Conservation (phyloP, 1,140 invertebrate species). For the Leptinotarsa lineolata region DNA sequence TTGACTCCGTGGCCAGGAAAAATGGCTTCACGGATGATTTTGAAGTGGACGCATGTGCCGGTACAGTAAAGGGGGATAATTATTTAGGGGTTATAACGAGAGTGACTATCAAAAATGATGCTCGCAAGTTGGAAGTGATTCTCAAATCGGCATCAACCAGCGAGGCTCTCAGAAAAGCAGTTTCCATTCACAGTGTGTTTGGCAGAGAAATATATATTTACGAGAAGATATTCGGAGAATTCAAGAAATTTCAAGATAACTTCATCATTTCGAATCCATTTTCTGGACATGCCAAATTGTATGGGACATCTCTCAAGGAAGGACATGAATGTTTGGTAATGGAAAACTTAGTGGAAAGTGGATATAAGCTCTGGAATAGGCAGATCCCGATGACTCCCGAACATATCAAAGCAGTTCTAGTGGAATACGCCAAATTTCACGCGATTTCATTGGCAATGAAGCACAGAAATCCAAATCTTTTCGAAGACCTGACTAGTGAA, state of each 20-base stretch:
- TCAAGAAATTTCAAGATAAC: conserved; percentile 35
- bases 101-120: conserved; percentile 28
- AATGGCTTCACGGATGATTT: conserved; percentile 30
- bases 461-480: conserved; percentile 51
- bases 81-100: conserved; percentile 41
- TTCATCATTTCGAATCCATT: conserved; percentile 38
- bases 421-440: conserved; percentile 61
- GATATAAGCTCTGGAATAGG: conserved; percentile 59
- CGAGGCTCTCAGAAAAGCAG: conserved; percentile 31
- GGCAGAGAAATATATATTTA: conserved; percentile 42
- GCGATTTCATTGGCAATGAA: conserved; percentile 60
- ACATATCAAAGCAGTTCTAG: conserved; percentile 57
- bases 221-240: conserved; percentile 32
- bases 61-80: conserved; percentile 43
- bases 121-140: conserved; percentile 33
- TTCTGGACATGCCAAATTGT: conserved; percentile 50
- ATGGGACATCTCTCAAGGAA: conserved; percentile 49
- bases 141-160: conserved; percentile 38
- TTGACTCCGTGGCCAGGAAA: conserved; percentile 4
- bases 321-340: conserved; percentile 52
- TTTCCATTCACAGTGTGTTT: conserved; percentile 38
- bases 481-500: conserved; percentile 40
- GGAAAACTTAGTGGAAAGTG: conserved; percentile 35
- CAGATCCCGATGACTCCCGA: conserved; percentile 56
- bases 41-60: conserved; percentile 29